Percentiles rank a stretch among this genome's conserved stretches.
Evolutionary conservation across 1,140 invertebrate species (phyloP).

Genomic region (Drosophila micromelanica): DNA sequence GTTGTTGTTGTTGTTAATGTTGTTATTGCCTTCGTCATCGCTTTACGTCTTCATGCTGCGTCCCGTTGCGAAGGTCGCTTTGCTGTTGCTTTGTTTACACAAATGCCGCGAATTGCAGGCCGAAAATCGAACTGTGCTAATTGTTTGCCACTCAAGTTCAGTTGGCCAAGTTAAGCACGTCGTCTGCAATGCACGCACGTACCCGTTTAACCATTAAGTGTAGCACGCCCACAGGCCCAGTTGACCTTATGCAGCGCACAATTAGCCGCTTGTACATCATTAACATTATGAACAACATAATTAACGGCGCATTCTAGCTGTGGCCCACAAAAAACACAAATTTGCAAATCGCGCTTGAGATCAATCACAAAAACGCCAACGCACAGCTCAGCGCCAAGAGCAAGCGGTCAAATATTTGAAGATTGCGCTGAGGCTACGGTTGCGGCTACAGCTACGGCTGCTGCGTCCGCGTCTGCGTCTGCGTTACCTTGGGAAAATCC

Average conservation of each 20-base stretch:
- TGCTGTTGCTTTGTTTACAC: constrained; percentile 26
- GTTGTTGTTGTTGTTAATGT: constrained; percentile 8
- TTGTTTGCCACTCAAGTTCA: constrained; percentile 68
- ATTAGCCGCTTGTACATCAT: constrained; percentile 20
- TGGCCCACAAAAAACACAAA: constrained; percentile 5
- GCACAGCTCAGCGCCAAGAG: constrained; percentile 30
- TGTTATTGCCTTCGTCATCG: constrained; percentile 42
- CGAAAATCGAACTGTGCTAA: constrained; percentile 63
- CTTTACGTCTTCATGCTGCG: constrained; percentile 57
- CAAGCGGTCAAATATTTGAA: constrained; percentile 27
- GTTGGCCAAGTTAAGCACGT: constrained; percentile 56
- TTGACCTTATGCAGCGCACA: constrained; percentile 55
- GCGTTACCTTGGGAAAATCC: constrained; percentile 80
- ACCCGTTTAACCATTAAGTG: constrained; percentile 65
- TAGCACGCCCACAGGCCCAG: constrained; percentile 58
- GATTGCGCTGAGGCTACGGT: constrained; percentile 15
- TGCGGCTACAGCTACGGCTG: too few relatives aligned
- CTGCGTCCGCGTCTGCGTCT: neutral
- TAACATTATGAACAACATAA: neutral
- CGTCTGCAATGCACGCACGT: constrained; percentile 71
- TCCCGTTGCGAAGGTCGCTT: constrained; percentile 58
- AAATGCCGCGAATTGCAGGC: constrained; percentile 46
- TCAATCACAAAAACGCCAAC: constrained; percentile 21
- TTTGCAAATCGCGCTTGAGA: constrained; percentile 9
- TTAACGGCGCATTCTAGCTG: constrained; percentile 37